Base-by-base conservation (phyloP, 2,888 invertebrate genomes). In the Apocheima hispidaria region DNA sequence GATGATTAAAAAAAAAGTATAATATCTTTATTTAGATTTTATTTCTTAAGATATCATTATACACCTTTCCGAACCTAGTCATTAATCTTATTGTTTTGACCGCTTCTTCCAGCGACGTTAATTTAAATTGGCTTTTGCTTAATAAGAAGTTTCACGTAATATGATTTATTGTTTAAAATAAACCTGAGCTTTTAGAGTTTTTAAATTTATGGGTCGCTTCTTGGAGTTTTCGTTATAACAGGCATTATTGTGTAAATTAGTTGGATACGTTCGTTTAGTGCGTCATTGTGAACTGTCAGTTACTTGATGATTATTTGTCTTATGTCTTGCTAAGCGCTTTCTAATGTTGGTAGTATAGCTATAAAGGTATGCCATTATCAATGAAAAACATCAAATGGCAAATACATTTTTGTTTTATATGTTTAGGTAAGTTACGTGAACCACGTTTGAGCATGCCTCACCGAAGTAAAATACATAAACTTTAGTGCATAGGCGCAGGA, bases 1-100 rank as follows among this genome's bases (percentile, higher is more conserved):
- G 20, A 10, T 20, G 38, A 10, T 4, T 18, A 3, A 16, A 16
- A 6, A 14, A 16, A 9, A 18, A 16, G 10, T 33, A n/a, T n/a
- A 5, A 4, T n/a, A 38, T 14, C 38, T 38, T 18, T 20, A 38
- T 10, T 20, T 20, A 3, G 18, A 7, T 6, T 1, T 18, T 18
- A 18, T 43, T 54, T 36, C 35, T 46, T 60, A 36, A 43, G 64
- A 58, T 64, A 43, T 30, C 40, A 63, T 23, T 23, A 23, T 33
- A 56, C 33, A 68, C 62, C 51, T 63, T 71, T 79, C 75, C 78
- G 66, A 65, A 72, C 81, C 71, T 65, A 65, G 58, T 66, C 80
- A 88, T 90, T 81, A 88, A 90, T 90, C 89, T 88, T 60, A 58
- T 75, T 81, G 55, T 60, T 56, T 62, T 81, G 79, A 78, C 71